phyloP scores from a whole-genome alignment of 92 coral and sea anemone genomes.

The Micromussa lordhowensis region DNA sequence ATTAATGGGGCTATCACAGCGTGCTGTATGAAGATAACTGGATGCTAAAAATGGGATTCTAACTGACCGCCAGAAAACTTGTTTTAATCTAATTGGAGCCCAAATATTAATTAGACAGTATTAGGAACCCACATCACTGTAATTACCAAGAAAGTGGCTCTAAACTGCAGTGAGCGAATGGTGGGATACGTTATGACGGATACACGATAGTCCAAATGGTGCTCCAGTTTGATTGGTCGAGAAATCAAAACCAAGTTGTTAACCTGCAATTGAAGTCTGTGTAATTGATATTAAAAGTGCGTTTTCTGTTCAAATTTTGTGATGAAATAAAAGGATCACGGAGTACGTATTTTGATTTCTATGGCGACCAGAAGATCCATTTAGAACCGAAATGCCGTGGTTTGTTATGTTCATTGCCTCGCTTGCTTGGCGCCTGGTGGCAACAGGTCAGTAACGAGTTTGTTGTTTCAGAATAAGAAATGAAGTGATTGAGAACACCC shows the following conservation, averaged over 20 bases:
- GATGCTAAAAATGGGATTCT: too few species aligned
- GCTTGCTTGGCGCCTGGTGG: constrained; percentile 11
- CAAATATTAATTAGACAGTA: too few species aligned
- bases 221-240: not conserved
- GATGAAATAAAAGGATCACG: not conserved
- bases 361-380: not conserved
- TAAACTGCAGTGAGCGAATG: too few species aligned
- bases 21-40: too few species aligned
- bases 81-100: too few species aligned
- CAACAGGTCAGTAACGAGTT: constrained; percentile 12
- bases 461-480: not conserved
- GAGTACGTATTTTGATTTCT: not conserved
- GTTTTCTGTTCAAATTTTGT: not conserved
- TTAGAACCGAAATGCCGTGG: not conserved
- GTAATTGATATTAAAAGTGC: too few species aligned
- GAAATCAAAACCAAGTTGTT: not conserved
- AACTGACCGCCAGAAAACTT: too few species aligned
- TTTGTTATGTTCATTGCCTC: not conserved
- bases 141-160: too few species aligned
- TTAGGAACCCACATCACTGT: too few species aligned
- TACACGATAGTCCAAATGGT: not conserved
- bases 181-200: not conserved
- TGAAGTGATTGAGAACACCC: not conserved
- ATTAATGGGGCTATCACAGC: too few species aligned
- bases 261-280: not conserved